Evolutionary conservation across 2,888 invertebrate genomes (phyloP).

Genomic region (Chymomyza amoena): DNA sequence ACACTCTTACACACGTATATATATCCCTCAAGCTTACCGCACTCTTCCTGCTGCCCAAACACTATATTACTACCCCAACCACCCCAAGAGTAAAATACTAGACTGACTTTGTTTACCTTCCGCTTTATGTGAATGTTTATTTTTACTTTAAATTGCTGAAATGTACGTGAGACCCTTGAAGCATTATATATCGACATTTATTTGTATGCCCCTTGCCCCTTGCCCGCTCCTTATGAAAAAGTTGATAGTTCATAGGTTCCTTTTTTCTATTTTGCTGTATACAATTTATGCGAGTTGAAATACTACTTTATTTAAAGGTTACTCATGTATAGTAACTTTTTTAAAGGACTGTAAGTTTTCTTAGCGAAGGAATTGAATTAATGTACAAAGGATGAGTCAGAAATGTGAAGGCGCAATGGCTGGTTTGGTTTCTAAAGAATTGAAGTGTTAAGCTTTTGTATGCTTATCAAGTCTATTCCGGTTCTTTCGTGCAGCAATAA

Average conservation of each 20-base stretch:
- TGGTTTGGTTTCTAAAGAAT: too few species aligned
- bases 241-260: neutral
- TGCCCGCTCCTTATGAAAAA: neutral
- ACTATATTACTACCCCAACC: neutral
- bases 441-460: too few species aligned
- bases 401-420: too few species aligned
- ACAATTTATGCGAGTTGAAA: neutral
- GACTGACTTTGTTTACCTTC: conserved; percentile 56
- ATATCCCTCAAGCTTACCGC: neutral
- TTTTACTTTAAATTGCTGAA: conserved; percentile 51
- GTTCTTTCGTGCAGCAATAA: too few species aligned
- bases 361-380: neutral
- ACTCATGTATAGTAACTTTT: neutral
- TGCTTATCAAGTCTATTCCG: too few species aligned
- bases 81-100: conserved; percentile 24
- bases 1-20: neutral
- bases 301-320: conserved; percentile 2
- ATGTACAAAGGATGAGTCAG: neutral
- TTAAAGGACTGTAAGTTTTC: neutral
- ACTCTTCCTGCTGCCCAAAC: neutral
- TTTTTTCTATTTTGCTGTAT: neutral
- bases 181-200: neutral
- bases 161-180: conserved; percentile 11
- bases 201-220: neutral
- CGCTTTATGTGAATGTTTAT: conserved; percentile 56